Evolutionary conservation across 2,113 vertebrate species (phyloP).

Genomic region (Sitta europaea): DNA sequence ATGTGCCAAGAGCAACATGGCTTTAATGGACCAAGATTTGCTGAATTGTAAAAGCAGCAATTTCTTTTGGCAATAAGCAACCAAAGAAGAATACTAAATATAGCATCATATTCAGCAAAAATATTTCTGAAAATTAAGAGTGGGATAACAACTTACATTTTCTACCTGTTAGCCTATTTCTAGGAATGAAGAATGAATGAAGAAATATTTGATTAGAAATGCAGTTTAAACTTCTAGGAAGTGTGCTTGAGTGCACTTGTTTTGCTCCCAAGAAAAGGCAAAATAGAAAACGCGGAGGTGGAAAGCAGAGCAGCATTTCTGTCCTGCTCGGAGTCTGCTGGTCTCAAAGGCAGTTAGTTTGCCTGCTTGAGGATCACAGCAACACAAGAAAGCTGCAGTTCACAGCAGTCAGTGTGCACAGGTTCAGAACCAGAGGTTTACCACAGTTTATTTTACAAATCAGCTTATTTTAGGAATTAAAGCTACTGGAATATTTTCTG

Average conservation of each 20-base stretch:
- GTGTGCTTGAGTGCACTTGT: rapidly evolving
- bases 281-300: background rate
- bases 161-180: background rate
- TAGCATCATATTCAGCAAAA: background rate
- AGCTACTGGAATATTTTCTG: background rate
- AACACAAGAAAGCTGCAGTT: background rate
- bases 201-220: background rate
- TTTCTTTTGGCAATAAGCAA: background rate
- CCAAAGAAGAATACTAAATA: background rate
- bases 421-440: background rate
- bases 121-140: background rate
- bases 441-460: background rate
- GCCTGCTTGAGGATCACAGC: background rate
- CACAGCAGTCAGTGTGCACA: background rate
- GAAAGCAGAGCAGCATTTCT: background rate
- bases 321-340: background rate
- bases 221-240: background rate
- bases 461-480: background rate
- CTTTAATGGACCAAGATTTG: background rate
- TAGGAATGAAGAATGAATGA: background rate
- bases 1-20: background rate
- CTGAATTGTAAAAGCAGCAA: background rate
- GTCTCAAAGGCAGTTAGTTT: background rate
- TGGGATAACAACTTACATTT: background rate
- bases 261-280: background rate